Evolutionary conservation across 1,140 invertebrate species (phyloP).

Genomic region (Zaprionus vittiger): DNA sequence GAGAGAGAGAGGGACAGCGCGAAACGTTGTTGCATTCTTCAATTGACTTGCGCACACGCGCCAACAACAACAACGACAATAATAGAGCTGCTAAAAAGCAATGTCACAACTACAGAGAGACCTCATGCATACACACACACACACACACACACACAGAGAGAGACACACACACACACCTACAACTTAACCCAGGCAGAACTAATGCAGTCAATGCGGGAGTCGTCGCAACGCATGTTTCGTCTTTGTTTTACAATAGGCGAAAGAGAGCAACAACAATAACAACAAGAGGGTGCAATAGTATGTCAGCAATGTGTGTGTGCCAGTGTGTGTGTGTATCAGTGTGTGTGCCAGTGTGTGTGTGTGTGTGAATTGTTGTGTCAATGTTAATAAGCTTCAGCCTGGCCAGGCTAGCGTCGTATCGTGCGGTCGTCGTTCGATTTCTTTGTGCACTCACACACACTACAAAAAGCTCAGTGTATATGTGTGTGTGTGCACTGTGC

Average conservation of each 20-base stretch:
- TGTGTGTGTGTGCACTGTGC: constrained; percentile 4
- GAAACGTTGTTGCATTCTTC: constrained; percentile 62
- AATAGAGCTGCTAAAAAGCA: constrained; percentile 55
- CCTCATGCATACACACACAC: constrained; percentile 8
- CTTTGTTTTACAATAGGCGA: constrained; percentile 68
- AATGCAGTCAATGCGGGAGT: constrained; percentile 24
- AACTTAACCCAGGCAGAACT: constrained; percentile 14
- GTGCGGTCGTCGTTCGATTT: constrained; percentile 54
- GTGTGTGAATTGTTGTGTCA: constrained; percentile 35
- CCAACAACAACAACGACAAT: constrained; percentile 44
- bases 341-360: not conserved
- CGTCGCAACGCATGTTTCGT: constrained; percentile 58
- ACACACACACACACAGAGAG: constrained; percentile 22
- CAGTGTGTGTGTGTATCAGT: constrained; percentile 6
- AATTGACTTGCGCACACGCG: constrained; percentile 75
- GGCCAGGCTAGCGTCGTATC: constrained; percentile 20
- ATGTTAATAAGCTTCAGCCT: constrained; percentile 59
- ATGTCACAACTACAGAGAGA: constrained; percentile 53
- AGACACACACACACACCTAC: constrained; percentile 6
- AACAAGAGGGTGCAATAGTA: constrained; percentile 19
- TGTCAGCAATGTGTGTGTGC: constrained; percentile 4
- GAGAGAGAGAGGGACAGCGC: constrained; percentile 11
- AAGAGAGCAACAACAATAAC: constrained; percentile 16
- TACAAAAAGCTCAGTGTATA: constrained; percentile 24
- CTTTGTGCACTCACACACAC: constrained; percentile 42